Evolutionary conservation across 2,113 vertebrate species (phyloP).

Genomic region (Dicaeum eximium): DNA sequence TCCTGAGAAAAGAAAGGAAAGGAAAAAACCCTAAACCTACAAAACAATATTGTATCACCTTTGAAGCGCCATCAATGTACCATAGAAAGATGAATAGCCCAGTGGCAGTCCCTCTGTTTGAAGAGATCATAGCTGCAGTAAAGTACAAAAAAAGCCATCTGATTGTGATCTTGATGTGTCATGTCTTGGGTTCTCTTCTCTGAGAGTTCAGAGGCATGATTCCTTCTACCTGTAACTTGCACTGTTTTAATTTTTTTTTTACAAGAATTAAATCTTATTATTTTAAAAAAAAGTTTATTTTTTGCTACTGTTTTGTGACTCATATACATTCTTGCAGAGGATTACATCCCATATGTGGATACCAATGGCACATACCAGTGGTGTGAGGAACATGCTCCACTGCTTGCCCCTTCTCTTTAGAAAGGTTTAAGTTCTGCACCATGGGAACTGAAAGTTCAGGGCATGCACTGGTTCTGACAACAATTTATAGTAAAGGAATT

Average conservation of each 20-base stretch:
- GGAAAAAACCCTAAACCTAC: neutral
- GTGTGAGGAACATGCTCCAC: rapidly evolving
- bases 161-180: neutral
- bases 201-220: neutral
- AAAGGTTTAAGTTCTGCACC: neutral
- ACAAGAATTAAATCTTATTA: neutral
- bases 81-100: neutral
- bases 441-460: neutral
- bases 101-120: neutral
- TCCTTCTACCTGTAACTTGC: neutral
- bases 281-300: neutral
- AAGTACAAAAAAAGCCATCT: neutral
- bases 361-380: neutral
- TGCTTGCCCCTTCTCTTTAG: neutral
- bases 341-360: neutral
- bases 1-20: neutral
- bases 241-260: neutral
- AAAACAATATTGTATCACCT: neutral
- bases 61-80: neutral
- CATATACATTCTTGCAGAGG: neutral
- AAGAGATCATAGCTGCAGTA: neutral
- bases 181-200: neutral
- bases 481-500: neutral
- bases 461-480: neutral
- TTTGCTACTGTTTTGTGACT: neutral